phyloP scores from a whole-genome alignment of 1,140 invertebrate genomes.

The Lasioglossum albipes region DNA sequence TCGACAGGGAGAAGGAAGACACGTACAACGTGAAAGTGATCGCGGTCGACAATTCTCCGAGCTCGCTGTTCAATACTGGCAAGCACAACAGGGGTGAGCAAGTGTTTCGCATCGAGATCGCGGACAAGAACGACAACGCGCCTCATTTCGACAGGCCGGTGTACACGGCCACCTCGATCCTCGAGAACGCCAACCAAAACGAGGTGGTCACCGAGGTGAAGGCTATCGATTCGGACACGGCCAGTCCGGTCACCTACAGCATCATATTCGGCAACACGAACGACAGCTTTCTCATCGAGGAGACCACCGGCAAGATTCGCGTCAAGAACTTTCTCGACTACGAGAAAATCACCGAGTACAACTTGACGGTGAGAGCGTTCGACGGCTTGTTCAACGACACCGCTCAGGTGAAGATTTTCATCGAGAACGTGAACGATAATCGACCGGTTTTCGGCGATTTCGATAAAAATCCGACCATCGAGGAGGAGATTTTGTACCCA shows the following conservation, averaged over 20 bases:
- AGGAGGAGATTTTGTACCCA: slow-evolving; percentile 84
- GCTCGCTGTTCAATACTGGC: slow-evolving; percentile 85
- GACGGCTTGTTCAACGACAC: slow-evolving; percentile 89
- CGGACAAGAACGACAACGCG: slow-evolving; percentile 94
- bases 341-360: slow-evolving; percentile 90
- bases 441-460: slow-evolving; percentile 86
- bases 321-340: slow-evolving; percentile 90
- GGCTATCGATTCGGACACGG: slow-evolving; percentile 90
- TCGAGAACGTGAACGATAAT: slow-evolving; percentile 92
- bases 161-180: slow-evolving; percentile 88
- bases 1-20: slow-evolving; percentile 90
- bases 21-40: slow-evolving; percentile 92
- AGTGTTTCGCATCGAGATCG: slow-evolving; percentile 91
- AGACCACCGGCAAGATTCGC: slow-evolving; percentile 89
- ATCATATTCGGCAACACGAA: slow-evolving; percentile 89
- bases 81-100: slow-evolving; percentile 87
- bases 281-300: slow-evolving; percentile 89
- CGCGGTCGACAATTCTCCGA: slow-evolving; percentile 91
- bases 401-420: slow-evolving; percentile 87
- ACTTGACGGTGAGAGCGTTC: slow-evolving; percentile 87
- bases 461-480: slow-evolving; percentile 84
- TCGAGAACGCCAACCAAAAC: slow-evolving; percentile 91
- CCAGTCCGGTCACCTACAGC: slow-evolving; percentile 89
- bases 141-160: slow-evolving; percentile 87
- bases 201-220: slow-evolving; percentile 90